Evolutionary conservation across 2,888 invertebrate species (phyloP).

Genomic region (Ceramica pisi): DNA sequence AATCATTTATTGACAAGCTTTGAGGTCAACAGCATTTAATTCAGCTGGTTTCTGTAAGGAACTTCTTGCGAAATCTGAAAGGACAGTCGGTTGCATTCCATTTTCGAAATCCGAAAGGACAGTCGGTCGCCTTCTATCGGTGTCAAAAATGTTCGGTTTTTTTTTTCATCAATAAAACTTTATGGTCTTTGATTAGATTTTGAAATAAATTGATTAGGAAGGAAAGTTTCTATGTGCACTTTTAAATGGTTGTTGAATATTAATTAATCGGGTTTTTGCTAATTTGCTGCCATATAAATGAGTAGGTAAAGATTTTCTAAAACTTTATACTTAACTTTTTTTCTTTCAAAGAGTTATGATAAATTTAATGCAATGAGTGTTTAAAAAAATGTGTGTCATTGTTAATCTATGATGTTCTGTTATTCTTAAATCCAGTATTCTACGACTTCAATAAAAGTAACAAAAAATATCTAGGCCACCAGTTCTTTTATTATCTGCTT

Average conservation of each 20-base stretch:
- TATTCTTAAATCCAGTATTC: no score
- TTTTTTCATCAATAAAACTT: background rate
- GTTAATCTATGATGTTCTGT: no score
- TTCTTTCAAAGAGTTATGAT: background rate
- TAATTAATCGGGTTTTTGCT: background rate
- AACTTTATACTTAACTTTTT: background rate
- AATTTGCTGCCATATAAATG: background rate
- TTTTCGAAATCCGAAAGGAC: slow-evolving; percentile 12
- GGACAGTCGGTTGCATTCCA: background rate
- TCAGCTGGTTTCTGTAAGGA: slow-evolving; percentile 26
- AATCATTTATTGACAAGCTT: slow-evolving; percentile 62
- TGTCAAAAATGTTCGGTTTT: background rate
- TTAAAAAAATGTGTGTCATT: background rate
- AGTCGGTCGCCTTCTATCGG: background rate
- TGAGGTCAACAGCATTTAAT: slow-evolving; percentile 53
- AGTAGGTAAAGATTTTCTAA: no score
- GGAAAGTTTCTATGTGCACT: slow-evolving; percentile 8
- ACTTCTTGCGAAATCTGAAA: slow-evolving; percentile 13
- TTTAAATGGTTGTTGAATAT: slow-evolving; percentile 10
- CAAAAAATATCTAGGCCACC: no score
- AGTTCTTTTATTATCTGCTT: background rate
- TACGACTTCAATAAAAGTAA: no score
- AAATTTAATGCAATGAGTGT: background rate
- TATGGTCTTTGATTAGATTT: slow-evolving; percentile 7
- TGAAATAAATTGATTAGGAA: background rate